These are phyloP conservation scores for Mallateleia sp. DNA, from an alignment of 2,888 invertebrate genomes.

Conservation along the genomic window DNA sequence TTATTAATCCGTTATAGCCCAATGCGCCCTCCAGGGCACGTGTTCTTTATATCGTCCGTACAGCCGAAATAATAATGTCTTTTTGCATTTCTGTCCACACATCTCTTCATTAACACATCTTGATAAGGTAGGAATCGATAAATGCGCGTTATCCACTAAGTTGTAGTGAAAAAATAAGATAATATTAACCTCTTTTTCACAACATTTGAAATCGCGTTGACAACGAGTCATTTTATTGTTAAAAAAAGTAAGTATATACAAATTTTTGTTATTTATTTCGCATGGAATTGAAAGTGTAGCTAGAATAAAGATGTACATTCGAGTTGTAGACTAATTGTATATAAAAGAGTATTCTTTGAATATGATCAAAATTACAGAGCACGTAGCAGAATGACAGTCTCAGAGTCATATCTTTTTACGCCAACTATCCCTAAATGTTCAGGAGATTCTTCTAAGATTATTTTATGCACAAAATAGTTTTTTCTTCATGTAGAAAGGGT, in stretches of 20 bases:
- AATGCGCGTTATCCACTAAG: background rate
- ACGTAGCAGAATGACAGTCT: too few species aligned
- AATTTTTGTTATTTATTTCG: background rate
- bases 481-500: too few species aligned
- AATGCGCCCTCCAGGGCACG: background rate
- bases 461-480: too few species aligned
- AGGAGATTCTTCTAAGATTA: too few species aligned
- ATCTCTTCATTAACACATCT: background rate
- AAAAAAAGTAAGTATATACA: background rate
- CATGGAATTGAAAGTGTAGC: background rate
- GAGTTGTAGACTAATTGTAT: background rate
- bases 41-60: background rate
- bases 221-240: background rate
- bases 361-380: background rate
- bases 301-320: background rate
- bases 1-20: constrained; percentile 1
- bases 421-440: too few species aligned
- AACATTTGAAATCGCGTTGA: background rate
- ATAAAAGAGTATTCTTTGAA: background rate
- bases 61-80: background rate
- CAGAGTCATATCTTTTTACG: too few species aligned
- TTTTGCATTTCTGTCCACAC: background rate
- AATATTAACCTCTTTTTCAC: background rate
- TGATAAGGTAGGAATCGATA: background rate
- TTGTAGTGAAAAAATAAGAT: background rate